These are phyloP conservation scores for Arctia plantaginis DNA, from an alignment of 2,888 invertebrate genomes.

Conservation along the genomic window DNA sequence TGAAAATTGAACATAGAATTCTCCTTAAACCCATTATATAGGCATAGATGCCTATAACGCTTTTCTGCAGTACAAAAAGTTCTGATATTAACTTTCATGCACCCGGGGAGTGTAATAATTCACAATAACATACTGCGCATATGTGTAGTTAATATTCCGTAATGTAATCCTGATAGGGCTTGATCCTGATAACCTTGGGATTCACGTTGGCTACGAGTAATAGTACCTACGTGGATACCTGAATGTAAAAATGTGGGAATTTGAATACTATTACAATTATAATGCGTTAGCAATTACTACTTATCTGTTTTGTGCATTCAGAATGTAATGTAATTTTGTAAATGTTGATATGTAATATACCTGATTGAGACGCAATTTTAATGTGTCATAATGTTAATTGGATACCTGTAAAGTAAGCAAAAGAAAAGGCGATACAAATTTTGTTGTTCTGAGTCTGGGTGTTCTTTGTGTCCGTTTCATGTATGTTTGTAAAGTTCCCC, in stretches of 20 bases:
- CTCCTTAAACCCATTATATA: too few species aligned
- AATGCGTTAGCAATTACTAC: background rate
- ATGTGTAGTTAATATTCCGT: slow-evolving; percentile 45
- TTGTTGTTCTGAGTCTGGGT: too few species aligned
- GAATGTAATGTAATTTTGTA: background rate
- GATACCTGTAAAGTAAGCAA: too few species aligned
- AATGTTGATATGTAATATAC: background rate
- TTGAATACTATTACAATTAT: background rate
- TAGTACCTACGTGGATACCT: slow-evolving; percentile 18
- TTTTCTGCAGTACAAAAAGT: background rate
- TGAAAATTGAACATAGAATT: too few species aligned
- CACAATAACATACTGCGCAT: slow-evolving; percentile 38
- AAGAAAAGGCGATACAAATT: too few species aligned
- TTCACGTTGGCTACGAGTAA: slow-evolving; percentile 35
- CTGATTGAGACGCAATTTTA: background rate
- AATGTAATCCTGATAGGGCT: slow-evolving; percentile 49
- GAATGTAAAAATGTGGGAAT: slow-evolving; percentile 10
- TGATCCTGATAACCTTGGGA: slow-evolving; percentile 52
- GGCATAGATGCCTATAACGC: background rate
- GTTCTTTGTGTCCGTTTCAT: too few species aligned
- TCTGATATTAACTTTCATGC: slow-evolving; percentile 45
- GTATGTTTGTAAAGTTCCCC: too few species aligned
- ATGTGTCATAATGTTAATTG: too few species aligned
- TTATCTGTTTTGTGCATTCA: background rate
- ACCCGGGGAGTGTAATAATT: slow-evolving; percentile 32